Conservation (phyloP, 2,113 vertebrate species). For the Callithrix jacchus region DNA sequence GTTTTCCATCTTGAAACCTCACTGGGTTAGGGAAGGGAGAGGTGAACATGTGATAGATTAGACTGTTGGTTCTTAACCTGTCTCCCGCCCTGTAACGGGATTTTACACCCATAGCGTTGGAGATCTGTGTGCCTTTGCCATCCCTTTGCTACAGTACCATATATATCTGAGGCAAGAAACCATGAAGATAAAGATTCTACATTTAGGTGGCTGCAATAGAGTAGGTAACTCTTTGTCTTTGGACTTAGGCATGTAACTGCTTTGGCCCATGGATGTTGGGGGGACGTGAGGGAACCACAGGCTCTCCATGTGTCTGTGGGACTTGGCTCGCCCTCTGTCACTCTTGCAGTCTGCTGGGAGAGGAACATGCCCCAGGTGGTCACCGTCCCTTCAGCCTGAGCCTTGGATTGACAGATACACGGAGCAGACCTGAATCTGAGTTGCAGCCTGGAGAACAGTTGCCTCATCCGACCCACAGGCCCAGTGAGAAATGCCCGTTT, state of each 20-base stretch:
- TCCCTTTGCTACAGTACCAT: too few relatives aligned
- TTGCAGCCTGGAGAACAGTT: not conserved
- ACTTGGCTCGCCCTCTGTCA: too few relatives aligned
- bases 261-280: accelerated
- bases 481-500: not conserved
- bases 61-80: accelerated
- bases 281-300: not conserved
- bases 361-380: not conserved
- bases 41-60: too few relatives aligned
- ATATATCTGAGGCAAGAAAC: too few relatives aligned
- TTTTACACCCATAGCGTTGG: not conserved
- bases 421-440: not conserved
- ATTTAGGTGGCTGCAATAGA: too few relatives aligned
- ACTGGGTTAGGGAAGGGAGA: too few relatives aligned
- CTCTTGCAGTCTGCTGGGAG: accelerated
- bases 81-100: accelerated
- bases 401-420: not conserved
- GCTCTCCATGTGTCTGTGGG: accelerated
- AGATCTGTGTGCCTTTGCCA: not conserved
- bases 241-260: not conserved
- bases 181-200: too few relatives aligned
- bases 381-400: not conserved
- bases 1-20: not conserved
- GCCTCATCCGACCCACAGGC: accelerated
- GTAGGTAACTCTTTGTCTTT: too few relatives aligned